Evolutionary conservation across 2,113 vertebrate species (phyloP), one percentile per base, ranked within the genome.

Genomic region (Epinephelus moara): DNA sequence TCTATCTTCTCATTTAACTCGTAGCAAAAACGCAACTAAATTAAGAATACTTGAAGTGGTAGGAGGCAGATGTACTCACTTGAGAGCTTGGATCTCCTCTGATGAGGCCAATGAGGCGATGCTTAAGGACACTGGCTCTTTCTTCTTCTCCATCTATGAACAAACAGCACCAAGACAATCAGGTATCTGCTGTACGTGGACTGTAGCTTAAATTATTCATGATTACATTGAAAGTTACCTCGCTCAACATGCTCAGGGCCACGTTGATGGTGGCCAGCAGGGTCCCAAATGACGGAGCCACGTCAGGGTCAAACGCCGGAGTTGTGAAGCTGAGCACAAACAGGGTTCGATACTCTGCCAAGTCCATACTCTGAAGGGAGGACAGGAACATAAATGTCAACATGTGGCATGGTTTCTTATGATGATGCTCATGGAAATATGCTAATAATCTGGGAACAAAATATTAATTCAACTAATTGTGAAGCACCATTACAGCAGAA

Each of bases 251-350:
- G 95, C 97, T 97, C 60, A 99, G 96, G 10, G 96, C 96, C 93
- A 99, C 97, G 0, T 99, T 99, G 86, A 99, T 97, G 9, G 98
- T 97, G 82, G 98, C 97, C 81, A 99, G 95, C 52, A 99, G 96
- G 5, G 98, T 99, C 55, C 98, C 98, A 14, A 99, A 99, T 1
- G 98, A 99, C n/a, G 98, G 98, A 1, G 97, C 96, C 1, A 97
- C 97, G 0, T 99, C 98, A 0, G 98, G 97, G 88, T 99, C 98
- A 25, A 99, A 99, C 12, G 97, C 97, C 3, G 98, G 97, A 0
- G 97, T 98, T 0, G 97, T 98, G 86, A 99, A 99, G 87, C 96
- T 99, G 91, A 99, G 86, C 68, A 97, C 96, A 15, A 99, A 99
- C 61, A 99, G 95, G 81, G 97, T 94, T 4, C 96, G 95, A 93